phyloP scores from a whole-genome alignment of 2,888 invertebrate species.

The Protodeltote pygarga region DNA sequence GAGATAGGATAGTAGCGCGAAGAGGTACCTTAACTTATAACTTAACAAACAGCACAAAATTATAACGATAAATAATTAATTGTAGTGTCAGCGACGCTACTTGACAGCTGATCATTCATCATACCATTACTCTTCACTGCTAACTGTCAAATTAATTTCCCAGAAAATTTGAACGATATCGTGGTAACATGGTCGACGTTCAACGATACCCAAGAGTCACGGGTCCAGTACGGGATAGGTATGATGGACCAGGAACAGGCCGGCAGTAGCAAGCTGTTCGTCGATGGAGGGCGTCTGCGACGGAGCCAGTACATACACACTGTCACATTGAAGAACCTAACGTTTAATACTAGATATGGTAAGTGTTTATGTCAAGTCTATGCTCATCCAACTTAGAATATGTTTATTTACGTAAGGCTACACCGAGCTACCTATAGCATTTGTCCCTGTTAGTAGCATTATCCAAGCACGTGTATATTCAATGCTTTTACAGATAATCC shows the following conservation, averaged over 20 bases:
- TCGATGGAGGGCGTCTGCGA: constrained; percentile 90
- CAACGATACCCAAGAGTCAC: constrained; percentile 88
- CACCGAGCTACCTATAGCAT: too few species aligned
- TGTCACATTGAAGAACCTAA: constrained; percentile 88
- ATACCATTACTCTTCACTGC: too few species aligned
- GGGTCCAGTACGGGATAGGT: constrained; percentile 91
- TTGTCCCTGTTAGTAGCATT: too few species aligned
- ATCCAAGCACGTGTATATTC: too few species aligned
- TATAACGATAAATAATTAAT: too few species aligned
- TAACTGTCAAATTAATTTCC: constrained; percentile 11
- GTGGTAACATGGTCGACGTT: constrained; percentile 96
- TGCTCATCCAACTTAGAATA: not conserved
- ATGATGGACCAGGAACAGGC: constrained; percentile 84
- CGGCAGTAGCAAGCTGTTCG: constrained; percentile 89
- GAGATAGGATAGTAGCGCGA: too few species aligned
- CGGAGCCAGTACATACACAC: constrained; percentile 92
- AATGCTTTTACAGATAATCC: too few species aligned
- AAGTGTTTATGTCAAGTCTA: constrained; percentile 38
- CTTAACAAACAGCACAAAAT: too few species aligned
- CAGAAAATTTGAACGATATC: constrained; percentile 74
- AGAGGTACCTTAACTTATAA: too few species aligned
- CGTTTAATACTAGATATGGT: constrained; percentile 89
- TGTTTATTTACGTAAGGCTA: too few species aligned
- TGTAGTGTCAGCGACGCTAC: too few species aligned
- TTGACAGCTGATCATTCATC: too few species aligned